Conservation (phyloP, 2,113 vertebrate species). For the Beaufortia kweichowensis region DNA sequence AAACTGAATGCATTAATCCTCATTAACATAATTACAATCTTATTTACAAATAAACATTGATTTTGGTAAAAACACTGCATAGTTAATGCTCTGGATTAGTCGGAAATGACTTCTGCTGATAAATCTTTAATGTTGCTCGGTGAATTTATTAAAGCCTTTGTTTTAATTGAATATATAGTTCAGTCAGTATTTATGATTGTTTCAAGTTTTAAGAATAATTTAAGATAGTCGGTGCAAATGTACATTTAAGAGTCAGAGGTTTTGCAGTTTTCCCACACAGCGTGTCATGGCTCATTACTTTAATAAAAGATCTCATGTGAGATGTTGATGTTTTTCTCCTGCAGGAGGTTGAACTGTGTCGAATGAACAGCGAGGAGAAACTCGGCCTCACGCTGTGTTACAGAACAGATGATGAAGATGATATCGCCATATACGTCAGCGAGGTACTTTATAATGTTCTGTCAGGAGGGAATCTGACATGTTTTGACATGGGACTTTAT, state of each 20-base stretch:
- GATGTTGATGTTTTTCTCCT: constrained; percentile 35
- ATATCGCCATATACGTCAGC: constrained; percentile 90
- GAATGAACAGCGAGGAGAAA: constrained; percentile 91
- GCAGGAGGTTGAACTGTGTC: constrained; percentile 91
- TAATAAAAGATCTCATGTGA: no score
- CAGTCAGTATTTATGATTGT: background rate
- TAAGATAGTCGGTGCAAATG: no score
- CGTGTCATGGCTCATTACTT: background rate
- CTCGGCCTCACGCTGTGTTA: constrained; percentile 95
- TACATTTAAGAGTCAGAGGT: no score
- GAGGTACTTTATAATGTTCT: constrained; percentile 73
- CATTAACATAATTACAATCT: constrained; percentile 66
- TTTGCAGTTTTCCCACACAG: no score
- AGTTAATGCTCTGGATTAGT: background rate
- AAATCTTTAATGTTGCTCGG: background rate
- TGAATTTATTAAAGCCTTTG: background rate
- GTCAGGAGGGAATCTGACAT: no score
- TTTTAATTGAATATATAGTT: no score
- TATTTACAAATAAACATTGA: constrained; percentile 66
- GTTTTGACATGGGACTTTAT: no score
- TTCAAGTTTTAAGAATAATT: no score
- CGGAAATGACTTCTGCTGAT: background rate
- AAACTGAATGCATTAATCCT: constrained; percentile 57
- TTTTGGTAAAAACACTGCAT: constrained; percentile 43
- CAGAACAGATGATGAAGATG: constrained; percentile 94